Base-by-base conservation (phyloP, 2,113 vertebrate genomes). In the Sebastes fasciatus region DNA sequence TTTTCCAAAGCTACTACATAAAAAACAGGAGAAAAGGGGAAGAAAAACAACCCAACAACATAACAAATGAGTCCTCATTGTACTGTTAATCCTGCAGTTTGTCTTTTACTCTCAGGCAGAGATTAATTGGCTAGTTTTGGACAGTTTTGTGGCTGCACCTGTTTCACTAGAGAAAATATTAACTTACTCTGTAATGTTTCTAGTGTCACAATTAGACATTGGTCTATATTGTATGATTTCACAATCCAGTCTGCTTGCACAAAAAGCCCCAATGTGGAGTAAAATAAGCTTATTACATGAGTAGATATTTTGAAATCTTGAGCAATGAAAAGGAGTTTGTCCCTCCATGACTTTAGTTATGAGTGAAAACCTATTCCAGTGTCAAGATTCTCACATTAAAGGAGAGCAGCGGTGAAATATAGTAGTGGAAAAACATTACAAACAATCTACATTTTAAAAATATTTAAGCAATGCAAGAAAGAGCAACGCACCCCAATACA, bases 1-100 rank as follows among this genome's bases (percentile, higher is more conserved):
- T 42, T 8, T 4, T 8, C 26, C 46, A 68, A 69, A 81, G 57
- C 55, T 63, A 46, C 70, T 21, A 55, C 60, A 83, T 26, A 19
- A 51, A 26, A 74, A 69, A 73, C 5, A 7, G 17, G n/a, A 77
- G 12, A 21, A 60, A 23, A 57, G 34, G n/a, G 42, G 13, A 57
- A 52, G 55, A 79, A 78, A 58, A 55, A 73, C 23, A 72, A 49
- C 19, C 43, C 49, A 69, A 12, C 0, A 19, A 64, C 13, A 60
- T 42, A 42, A 17, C 12, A 51, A 52, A 74, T 79, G 1, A 60
- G 64, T 42, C 12, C 3, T 58, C 6, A 26, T 40, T 61, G 5
- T 26, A 40, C n/a, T 60, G 8, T 11, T 61, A n/a, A n/a, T 45
- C 8, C 67, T 57, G 42, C 64, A 70, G 4, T 43, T 66, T 46